Evolutionary conservation across 2,888 invertebrate genomes (phyloP).

Genomic region (Oxyteleia sp.): DNA sequence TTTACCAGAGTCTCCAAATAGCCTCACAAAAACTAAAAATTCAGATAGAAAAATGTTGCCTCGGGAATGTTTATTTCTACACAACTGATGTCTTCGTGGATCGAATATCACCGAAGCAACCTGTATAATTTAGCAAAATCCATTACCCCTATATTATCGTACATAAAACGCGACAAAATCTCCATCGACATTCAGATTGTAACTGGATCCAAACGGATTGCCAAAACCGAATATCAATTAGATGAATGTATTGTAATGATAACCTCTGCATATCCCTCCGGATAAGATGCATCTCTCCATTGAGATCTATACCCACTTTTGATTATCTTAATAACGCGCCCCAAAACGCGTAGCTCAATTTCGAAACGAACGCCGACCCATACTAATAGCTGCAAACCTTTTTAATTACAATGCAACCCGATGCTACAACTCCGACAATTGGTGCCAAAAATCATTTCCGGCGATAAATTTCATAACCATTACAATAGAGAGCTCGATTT

Average conservation of each 20-base stretch:
- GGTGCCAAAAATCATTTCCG: slow-evolving; percentile 15
- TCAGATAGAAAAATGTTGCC: too few species aligned
- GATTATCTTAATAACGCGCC: slow-evolving; percentile 41
- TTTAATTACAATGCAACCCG: slow-evolving; percentile 54
- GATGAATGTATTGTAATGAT: slow-evolving; percentile 64
- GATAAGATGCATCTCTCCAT: slow-evolving; percentile 46
- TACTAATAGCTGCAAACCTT: slow-evolving; percentile 10
- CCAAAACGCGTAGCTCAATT: slow-evolving; percentile 31
- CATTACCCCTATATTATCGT: slow-evolving; percentile 47
- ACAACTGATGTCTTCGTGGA: background rate
- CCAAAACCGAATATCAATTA: slow-evolving; percentile 66
- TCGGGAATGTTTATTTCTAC: background rate
- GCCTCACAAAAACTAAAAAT: too few species aligned
- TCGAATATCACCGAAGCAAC: background rate
- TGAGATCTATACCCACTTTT: slow-evolving; percentile 34
- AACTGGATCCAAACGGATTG: slow-evolving; percentile 33
- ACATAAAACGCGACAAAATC: slow-evolving; percentile 37
- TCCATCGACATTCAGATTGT: slow-evolving; percentile 17
- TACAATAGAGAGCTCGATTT: slow-evolving; percentile 32
- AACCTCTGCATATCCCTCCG: slow-evolving; percentile 48
- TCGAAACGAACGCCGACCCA: slow-evolving; percentile 5
- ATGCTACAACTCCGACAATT: slow-evolving; percentile 21
- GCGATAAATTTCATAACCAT: slow-evolving; percentile 15
- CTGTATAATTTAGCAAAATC: slow-evolving; percentile 38
- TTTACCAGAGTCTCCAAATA: too few species aligned